A percentile compares a stretch with the other conserved stretches of the same genome.
These are phyloP conservation scores for Stenopsyche tienmushanensis DNA, from an alignment of 1,140 invertebrate genomes.

Conservation along the genomic window DNA sequence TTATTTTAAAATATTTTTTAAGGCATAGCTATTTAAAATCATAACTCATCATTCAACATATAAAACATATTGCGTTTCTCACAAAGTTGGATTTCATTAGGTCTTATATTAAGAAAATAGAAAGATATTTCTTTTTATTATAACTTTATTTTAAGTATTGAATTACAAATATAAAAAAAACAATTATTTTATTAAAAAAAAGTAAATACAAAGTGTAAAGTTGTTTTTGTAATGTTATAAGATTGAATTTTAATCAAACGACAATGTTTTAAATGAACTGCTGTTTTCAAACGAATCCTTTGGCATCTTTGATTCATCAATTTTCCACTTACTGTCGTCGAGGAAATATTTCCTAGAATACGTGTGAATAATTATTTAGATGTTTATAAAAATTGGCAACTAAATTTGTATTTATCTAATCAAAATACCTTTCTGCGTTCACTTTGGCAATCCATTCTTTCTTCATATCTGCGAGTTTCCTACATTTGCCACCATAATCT, in stretches of 20 bases:
- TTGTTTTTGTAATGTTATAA: background rate
- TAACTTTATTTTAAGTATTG: no score
- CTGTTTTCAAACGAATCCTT: background rate
- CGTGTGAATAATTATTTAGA: slow-evolving; percentile 2
- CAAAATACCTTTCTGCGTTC: slow-evolving; percentile 36
- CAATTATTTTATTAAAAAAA: no score
- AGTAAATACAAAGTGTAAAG: no score
- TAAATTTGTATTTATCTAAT: background rate
- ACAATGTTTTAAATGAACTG: slow-evolving; percentile 27
- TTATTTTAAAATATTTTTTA: no score
- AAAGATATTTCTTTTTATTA: no score
- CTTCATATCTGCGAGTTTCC: slow-evolving; percentile 59
- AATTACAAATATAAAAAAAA: no score
- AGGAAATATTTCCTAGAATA: slow-evolving; percentile 38
- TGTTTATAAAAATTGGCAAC: background rate
- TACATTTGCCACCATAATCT: slow-evolving; percentile 65
- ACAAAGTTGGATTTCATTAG: no score
- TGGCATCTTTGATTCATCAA: slow-evolving; percentile 27
- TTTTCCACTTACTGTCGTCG: slow-evolving; percentile 36
- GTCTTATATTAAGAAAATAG: no score
- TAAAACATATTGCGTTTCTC: no score
- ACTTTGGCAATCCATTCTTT: slow-evolving; percentile 54
- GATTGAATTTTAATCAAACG: slow-evolving; percentile 36
- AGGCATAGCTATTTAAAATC: no score
- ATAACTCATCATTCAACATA: no score